phyloP scores from a whole-genome alignment of 2,888 invertebrate species.

The Apamea crenata region DNA sequence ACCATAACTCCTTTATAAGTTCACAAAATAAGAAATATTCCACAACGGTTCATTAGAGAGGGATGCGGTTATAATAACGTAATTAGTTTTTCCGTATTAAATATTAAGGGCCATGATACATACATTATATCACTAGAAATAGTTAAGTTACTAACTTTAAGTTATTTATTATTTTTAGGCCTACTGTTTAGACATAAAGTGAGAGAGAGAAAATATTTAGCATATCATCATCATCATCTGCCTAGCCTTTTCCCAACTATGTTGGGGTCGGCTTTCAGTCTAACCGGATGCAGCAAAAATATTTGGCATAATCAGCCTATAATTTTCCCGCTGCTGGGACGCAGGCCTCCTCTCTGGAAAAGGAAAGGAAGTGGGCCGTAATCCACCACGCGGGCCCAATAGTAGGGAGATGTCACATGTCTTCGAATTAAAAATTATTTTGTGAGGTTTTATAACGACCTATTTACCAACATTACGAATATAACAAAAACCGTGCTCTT shows the following conservation, averaged over 20 bases:
- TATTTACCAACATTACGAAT: neutral
- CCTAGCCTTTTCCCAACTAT: no score
- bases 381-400: no score
- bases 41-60: slow-evolving; percentile 46
- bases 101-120: slow-evolving; percentile 18
- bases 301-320: neutral
- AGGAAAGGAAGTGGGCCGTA: no score
- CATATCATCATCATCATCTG: no score
- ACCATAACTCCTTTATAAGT: slow-evolving; percentile 40
- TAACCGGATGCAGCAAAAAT: no score
- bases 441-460: neutral
- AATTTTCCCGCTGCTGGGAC: no score
- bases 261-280: no score
- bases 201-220: neutral
- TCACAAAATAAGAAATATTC: slow-evolving; percentile 44
- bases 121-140: neutral
- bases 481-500: neutral
- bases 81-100: slow-evolving; percentile 6
- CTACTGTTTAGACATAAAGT: neutral
- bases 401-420: neutral
- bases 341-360: no score
- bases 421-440: neutral
- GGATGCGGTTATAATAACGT: slow-evolving; percentile 25
- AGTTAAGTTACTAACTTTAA: neutral
- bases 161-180: neutral